Evolutionary conservation across 2,797 vertebrate species (phyloP).

Genomic region (Sebastiscus albofasciatus): DNA sequence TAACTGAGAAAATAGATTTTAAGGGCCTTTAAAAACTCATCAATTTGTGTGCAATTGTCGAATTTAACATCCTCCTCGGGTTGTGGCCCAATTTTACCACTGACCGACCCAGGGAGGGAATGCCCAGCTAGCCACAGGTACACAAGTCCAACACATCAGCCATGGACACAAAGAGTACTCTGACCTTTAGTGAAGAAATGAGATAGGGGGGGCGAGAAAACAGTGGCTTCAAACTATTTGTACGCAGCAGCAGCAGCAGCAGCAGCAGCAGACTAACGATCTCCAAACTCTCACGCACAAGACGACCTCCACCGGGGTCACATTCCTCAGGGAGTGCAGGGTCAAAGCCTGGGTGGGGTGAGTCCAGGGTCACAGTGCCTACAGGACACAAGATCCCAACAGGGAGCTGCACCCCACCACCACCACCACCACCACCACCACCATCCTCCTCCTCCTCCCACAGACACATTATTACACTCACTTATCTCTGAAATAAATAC

Average conservation of each 20-base stretch:
- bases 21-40: neutral
- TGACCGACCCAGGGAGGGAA: neutral
- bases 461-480: slow-evolving; percentile 8
- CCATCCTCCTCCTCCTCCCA: neutral
- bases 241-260: slow-evolving; percentile 1
- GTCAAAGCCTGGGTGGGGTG: slow-evolving; percentile 82
- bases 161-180: neutral
- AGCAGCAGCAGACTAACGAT: slow-evolving; percentile 57
- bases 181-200: slow-evolving; percentile 27
- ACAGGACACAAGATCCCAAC: slow-evolving; percentile 69
- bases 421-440: neutral
- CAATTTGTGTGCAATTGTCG: neutral
- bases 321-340: slow-evolving; percentile 81
- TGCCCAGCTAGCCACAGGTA: neutral
- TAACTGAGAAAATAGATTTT: neutral
- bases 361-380: slow-evolving; percentile 77
- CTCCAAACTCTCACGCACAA: slow-evolving; percentile 62
- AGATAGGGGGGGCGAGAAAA: neutral
- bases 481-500: slow-evolving; percentile 15
- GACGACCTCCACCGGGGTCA: slow-evolving; percentile 74
- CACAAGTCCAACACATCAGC: neutral
- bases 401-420: slow-evolving; percentile 17
- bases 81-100: neutral
- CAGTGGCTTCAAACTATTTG: slow-evolving; percentile 29
- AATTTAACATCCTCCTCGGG: neutral